Evolutionary conservation across 37 sponge, comb jelly and placozoan genomes (phyloP).

Genomic region (Spongilla lacustris): DNA sequence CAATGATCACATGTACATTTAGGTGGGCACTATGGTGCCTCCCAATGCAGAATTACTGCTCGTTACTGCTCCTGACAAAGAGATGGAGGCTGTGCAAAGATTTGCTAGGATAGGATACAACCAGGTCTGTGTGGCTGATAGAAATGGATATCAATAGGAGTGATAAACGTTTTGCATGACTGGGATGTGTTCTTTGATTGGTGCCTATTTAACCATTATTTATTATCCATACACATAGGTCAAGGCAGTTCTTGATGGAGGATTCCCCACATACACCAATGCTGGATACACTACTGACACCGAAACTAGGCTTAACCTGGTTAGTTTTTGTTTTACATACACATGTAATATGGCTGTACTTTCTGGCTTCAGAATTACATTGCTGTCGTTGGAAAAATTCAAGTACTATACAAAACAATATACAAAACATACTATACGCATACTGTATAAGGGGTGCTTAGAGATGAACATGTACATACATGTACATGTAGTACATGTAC

Average conservation of each 20-base stretch:
- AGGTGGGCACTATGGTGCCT: slow-evolving; percentile 78
- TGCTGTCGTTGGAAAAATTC: no score
- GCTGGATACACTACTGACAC: slow-evolving; percentile 39
- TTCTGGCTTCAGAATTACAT: no score
- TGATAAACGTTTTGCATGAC: not conserved
- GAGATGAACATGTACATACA: no score
- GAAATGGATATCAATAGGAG: no score
- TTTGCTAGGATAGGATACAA: slow-evolving; percentile 86
- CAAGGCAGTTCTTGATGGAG: slow-evolving; percentile 57
- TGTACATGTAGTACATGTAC: no score
- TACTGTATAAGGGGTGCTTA: no score
- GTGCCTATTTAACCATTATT: not conserved
- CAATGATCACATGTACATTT: no score
- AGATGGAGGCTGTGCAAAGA: slow-evolving; percentile 80
- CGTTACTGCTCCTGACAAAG: slow-evolving; percentile 49
- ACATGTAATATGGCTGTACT: no score
- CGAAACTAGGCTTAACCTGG: slow-evolving; percentile 52
- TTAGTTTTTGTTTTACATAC: slow-evolving; percentile 5
- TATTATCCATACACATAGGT: slow-evolving; percentile 17
- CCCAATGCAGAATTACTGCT: slow-evolving; percentile 33
- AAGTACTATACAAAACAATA: no score
- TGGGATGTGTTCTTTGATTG: no score
- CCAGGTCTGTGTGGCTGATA: slow-evolving; percentile 45
- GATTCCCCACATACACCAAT: slow-evolving; percentile 44
- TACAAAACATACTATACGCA: no score